Conservation (phyloP, 2,113 vertebrate genomes). For the Daboia siamensis region DNA sequence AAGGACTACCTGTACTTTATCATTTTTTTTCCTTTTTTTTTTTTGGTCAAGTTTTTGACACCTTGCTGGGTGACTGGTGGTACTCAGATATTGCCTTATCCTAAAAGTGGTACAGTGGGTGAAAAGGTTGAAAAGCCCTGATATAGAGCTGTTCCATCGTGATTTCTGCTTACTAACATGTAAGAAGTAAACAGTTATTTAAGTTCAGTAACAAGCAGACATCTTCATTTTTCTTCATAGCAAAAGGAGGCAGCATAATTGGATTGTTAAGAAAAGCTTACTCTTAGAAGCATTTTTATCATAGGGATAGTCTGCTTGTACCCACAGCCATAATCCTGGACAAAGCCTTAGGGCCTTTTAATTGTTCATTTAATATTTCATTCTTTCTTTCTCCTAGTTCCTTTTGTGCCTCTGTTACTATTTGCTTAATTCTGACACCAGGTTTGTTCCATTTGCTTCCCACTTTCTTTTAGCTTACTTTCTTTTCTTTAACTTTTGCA, state of each 20-base stretch:
- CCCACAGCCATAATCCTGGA: background rate
- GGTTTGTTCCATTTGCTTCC: background rate
- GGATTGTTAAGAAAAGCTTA: background rate
- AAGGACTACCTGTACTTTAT: too few relatives aligned
- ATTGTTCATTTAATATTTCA: background rate
- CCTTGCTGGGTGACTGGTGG: too few relatives aligned
- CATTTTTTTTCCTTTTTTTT: too few relatives aligned
- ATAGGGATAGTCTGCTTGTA: background rate
- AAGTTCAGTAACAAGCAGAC: background rate
- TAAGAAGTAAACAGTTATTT: background rate
- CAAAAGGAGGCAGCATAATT: background rate
- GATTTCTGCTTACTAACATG: background rate
- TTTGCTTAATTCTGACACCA: background rate
- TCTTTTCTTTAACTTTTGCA: background rate
- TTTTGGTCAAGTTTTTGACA: too few relatives aligned
- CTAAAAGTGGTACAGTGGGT: too few relatives aligned
- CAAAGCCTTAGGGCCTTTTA: background rate
- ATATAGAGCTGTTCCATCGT: background rate
- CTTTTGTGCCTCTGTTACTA: background rate
- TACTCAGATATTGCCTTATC: too few relatives aligned
- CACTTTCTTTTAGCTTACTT: background rate
- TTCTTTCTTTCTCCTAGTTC: background rate
- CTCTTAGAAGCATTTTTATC: background rate
- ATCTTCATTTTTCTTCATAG: background rate
- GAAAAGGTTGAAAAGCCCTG: too few relatives aligned